These are phyloP conservation scores for Netelia fuscicornis DNA, from an alignment of 2,888 invertebrate species.

Conservation along the genomic window DNA sequence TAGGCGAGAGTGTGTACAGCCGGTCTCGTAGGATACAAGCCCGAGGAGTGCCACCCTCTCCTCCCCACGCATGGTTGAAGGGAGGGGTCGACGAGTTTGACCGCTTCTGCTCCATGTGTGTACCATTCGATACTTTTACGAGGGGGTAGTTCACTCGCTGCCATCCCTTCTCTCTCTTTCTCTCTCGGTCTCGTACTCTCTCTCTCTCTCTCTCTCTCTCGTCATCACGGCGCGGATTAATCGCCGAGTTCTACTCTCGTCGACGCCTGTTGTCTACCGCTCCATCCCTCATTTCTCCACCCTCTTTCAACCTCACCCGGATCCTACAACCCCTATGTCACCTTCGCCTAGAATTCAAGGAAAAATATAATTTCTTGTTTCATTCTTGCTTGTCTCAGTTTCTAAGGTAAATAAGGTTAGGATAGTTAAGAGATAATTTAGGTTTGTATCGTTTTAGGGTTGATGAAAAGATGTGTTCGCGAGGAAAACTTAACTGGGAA, in stretches of 20 bases:
- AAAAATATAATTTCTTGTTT: no score
- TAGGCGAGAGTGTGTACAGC: not conserved
- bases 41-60: not conserved
- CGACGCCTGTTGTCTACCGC: slow-evolving; percentile 33
- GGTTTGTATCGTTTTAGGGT: no score
- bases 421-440: no score
- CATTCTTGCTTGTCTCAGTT: no score
- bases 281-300: slow-evolving; percentile 29
- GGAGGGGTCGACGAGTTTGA: slow-evolving; percentile 25
- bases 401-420: no score
- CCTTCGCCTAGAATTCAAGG: no score
- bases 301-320: no score
- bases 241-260: slow-evolving; percentile 47
- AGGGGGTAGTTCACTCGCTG: not conserved
- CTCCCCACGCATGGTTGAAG: not conserved
- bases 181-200: not conserved
- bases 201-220: slow-evolving; percentile 7
- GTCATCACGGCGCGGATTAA: slow-evolving; percentile 58
- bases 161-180: not conserved
- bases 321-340: no score
- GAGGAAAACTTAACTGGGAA: no score
- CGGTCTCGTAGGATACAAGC: not conserved
- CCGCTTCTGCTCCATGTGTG: slow-evolving; percentile 5
- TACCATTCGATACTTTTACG: slow-evolving; percentile 54
- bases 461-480: no score